These are phyloP conservation scores for Tiliqua scincoides DNA, from an alignment of 2,113 vertebrate species.

Conservation along the genomic window DNA sequence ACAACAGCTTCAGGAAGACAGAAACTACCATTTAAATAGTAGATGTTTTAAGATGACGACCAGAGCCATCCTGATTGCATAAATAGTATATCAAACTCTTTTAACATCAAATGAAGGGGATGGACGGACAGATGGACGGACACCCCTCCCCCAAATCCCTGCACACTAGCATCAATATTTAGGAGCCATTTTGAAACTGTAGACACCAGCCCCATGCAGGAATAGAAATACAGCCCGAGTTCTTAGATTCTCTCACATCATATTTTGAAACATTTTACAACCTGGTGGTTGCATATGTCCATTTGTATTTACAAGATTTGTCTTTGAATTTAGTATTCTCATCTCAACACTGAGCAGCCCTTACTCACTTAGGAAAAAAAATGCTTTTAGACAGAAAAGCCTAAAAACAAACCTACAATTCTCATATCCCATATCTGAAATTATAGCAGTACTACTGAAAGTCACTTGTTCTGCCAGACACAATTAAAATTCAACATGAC, in stretches of 20 bases:
- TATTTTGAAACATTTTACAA: background rate
- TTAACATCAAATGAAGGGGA: background rate
- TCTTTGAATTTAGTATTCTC: background rate
- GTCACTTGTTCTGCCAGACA: conserved; percentile 13
- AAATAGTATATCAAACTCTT: background rate
- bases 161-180: background rate
- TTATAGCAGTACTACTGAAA: background rate
- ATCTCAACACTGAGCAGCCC: background rate
- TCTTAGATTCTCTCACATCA: background rate
- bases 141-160: too few relatives aligned
- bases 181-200: background rate
- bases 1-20: background rate
- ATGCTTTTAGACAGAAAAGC: conserved; percentile 47
- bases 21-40: background rate
- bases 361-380: background rate
- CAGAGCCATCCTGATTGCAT: background rate
- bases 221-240: background rate
- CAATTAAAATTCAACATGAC: conserved; percentile 41
- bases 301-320: background rate
- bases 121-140: background rate
- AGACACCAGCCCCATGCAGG: background rate
- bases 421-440: background rate
- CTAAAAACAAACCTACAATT: conserved; percentile 24
- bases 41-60: too few relatives aligned
- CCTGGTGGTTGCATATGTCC: background rate